Conservation (phyloP, 2,888 invertebrate species). For the Thelaira solivaga region DNA sequence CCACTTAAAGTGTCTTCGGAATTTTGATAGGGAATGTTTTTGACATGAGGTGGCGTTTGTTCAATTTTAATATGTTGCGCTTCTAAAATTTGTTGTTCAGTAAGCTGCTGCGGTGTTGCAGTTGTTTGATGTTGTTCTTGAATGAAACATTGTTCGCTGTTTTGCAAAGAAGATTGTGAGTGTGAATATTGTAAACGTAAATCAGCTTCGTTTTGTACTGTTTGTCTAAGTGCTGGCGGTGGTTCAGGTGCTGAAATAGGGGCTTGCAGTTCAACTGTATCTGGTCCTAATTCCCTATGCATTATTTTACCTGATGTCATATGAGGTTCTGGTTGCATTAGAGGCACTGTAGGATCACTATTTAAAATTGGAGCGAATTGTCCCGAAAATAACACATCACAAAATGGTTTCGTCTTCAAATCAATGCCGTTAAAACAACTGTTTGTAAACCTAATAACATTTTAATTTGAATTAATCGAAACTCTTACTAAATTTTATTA, state of each 20-base stretch:
- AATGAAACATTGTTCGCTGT: conserved; percentile 33
- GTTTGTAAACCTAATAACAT: conserved; percentile 64
- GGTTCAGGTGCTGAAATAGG: neutral
- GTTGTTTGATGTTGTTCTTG: conserved; percentile 17
- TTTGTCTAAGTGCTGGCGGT: conserved; percentile 1
- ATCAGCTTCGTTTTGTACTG: conserved; percentile 26
- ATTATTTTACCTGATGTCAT: conserved; percentile 36
- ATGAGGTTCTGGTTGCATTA: conserved; percentile 37
- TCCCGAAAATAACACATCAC: conserved; percentile 67
- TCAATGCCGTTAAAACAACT: conserved; percentile 69
- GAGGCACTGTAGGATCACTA: conserved; percentile 40
- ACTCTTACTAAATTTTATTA: no score
- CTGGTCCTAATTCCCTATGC: conserved; percentile 34
- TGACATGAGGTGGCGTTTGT: neutral
- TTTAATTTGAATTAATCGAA: no score
- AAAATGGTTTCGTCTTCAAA: conserved; percentile 59
- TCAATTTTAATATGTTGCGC: conserved; percentile 51
- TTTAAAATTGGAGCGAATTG: conserved; percentile 59
- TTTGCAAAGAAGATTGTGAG: conserved; percentile 57
- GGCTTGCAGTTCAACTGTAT: conserved; percentile 10
- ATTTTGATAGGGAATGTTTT: conserved; percentile 38
- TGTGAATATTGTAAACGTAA: conserved; percentile 40
- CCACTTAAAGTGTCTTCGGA: conserved; percentile 47
- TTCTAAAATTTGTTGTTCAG: conserved; percentile 44
- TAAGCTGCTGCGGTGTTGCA: conserved; percentile 29